Evolutionary conservation across 2,113 vertebrate genomes (phyloP).

Genomic region (Sterrhoptilus dennistouni): DNA sequence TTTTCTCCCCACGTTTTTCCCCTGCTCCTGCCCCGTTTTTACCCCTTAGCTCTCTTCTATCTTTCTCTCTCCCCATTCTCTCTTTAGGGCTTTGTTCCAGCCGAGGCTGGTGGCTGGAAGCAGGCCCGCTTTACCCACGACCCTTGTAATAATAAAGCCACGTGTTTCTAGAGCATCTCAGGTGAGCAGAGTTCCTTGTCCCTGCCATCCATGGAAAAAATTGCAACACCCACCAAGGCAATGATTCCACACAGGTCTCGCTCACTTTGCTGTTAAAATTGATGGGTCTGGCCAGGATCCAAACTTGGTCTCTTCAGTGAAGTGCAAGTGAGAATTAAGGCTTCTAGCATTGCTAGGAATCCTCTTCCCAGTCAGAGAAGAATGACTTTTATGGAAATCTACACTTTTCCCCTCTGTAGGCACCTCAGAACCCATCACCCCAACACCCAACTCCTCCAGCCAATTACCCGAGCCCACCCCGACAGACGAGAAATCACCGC

Average conservation of each 20-base stretch:
- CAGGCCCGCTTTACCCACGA: no score
- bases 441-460: not conserved
- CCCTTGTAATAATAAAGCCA: no score
- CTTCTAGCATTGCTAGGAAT: not conserved
- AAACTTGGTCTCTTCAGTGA: not conserved
- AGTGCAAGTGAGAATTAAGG: not conserved
- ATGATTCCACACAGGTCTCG: rapidly evolving
- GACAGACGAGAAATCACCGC: not conserved
- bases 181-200: no score
- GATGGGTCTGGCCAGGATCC: not conserved
- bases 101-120: no score
- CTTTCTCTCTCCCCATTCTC: no score
- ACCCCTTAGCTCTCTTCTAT: no score
- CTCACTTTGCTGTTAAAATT: not conserved
- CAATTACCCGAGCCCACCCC: not conserved
- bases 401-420: not conserved
- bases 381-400: not conserved
- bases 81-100: no score
- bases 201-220: no score
- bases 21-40: no score
- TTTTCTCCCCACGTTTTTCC: no score
- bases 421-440: not conserved
- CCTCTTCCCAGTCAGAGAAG: not conserved
- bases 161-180: no score
- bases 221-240: not conserved